Conservation (phyloP, 2,113 vertebrate species). For the Cyprinus carpio region DNA sequence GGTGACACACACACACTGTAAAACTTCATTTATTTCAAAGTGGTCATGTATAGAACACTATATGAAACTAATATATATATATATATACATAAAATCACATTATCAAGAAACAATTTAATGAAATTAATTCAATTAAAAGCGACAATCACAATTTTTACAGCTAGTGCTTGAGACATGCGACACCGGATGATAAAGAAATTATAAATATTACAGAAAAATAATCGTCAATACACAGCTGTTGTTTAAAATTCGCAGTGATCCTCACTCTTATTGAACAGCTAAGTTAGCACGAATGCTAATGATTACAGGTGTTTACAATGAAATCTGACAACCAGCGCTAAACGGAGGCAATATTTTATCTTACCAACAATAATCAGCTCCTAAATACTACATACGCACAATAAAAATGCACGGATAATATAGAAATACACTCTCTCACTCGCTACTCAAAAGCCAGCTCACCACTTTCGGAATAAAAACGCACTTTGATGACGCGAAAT, state of each 20-base stretch:
- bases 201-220: neutral
- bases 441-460: constrained; percentile 64
- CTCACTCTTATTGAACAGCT: neutral
- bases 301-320: neutral
- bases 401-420: neutral
- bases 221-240: neutral
- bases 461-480: constrained; percentile 51
- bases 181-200: neutral
- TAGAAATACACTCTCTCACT: constrained; percentile 53
- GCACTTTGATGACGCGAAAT: constrained; percentile 60
- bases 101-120: neutral
- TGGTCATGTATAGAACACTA: neutral
- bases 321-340: neutral
- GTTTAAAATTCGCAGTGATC: neutral
- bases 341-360: neutral
- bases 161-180: neutral
- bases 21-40: neutral
- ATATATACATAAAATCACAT: too few species aligned
- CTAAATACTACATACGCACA: neutral
- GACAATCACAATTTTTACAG: neutral
- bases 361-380: neutral
- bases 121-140: neutral
- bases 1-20: too few species aligned
- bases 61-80: too few species aligned
- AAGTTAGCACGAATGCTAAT: neutral